These are phyloP conservation scores for Sinocyclocheilus grahami DNA, from an alignment of 2,113 vertebrate species.

Conservation along the genomic window DNA sequence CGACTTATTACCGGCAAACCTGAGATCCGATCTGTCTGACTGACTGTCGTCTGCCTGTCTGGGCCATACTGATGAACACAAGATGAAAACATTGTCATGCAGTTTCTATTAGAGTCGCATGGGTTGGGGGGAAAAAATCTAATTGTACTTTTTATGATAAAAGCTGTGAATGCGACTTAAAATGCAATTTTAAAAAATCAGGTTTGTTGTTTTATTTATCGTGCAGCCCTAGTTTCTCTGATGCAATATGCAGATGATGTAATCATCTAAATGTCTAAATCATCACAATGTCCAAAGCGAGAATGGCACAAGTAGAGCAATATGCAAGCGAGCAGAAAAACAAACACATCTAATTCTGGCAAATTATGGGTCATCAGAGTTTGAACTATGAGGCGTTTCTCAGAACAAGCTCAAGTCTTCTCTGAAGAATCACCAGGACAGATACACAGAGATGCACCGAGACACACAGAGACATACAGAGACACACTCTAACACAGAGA, in stretches of 20 bases:
- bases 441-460: background rate
- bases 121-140: background rate
- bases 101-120: background rate
- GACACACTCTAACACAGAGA: no score
- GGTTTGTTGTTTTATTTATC: no score
- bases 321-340: background rate
- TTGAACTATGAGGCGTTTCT: slow-evolving; percentile 19
- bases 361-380: background rate
- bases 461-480: no score
- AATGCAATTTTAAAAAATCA: no score
- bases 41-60: background rate
- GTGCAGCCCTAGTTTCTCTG: no score
- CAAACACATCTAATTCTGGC: background rate
- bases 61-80: background rate
- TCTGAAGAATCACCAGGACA: background rate
- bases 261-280: background rate
- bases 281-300: background rate
- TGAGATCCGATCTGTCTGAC: slow-evolving; percentile 12
- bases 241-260: background rate
- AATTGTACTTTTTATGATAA: no score
- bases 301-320: slow-evolving; percentile 19
- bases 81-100: background rate
- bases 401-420: background rate
- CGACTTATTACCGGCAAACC: slow-evolving; percentile 16
- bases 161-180: no score